Conservation (phyloP, 2,888 invertebrate genomes). For the Smittia aterrima region DNA sequence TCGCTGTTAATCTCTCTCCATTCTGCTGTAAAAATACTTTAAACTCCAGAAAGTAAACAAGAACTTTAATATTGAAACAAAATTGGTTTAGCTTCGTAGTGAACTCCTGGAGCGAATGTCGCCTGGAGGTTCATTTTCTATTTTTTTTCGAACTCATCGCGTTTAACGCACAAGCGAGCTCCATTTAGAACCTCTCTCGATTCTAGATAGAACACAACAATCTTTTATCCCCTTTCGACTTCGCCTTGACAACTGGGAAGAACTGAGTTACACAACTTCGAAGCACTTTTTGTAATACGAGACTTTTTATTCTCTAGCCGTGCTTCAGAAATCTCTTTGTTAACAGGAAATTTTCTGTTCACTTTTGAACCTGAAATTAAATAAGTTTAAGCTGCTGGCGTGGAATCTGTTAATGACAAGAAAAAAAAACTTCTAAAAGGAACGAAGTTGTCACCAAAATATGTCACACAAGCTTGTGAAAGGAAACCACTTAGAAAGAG, state of each 20-base stretch:
- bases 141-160: background rate
- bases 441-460: conserved; percentile 5
- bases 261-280: background rate
- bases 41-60: too few relatives aligned
- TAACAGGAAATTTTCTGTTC: background rate
- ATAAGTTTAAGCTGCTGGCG: background rate
- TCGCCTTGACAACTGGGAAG: conserved; percentile 2
- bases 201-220: background rate
- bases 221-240: background rate
- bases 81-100: background rate
- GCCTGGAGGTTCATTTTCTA: background rate
- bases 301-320: background rate
- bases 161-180: background rate
- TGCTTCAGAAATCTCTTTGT: background rate
- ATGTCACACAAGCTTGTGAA: conserved; percentile 9
- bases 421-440: background rate
- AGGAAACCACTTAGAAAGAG: conserved; percentile 5
- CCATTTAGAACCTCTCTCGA: background rate
- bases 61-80: too few relatives aligned
- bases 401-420: background rate
- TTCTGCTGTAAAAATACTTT: background rate
- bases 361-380: background rate
- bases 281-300: background rate
- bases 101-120: conserved; percentile 25
- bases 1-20: conserved; percentile 8